Percentiles rank a stretch among this genome's conserved stretches.
phyloP scores from a whole-genome alignment of 2,113 vertebrate genomes.

The Cephalopterus ornatus region DNA sequence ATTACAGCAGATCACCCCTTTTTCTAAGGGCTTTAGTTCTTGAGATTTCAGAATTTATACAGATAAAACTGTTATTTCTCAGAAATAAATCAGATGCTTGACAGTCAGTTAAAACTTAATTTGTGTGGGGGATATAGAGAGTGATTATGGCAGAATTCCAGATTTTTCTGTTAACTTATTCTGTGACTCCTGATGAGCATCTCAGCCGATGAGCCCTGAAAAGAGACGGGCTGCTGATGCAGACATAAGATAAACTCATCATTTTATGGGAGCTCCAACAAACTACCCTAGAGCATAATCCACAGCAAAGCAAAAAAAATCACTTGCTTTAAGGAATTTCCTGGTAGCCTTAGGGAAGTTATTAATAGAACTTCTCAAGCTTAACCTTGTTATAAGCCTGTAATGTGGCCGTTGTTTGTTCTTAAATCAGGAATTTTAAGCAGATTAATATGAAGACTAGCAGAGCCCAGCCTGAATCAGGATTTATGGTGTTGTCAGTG shows the following conservation, averaged over 20 bases:
- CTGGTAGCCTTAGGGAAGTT: conserved; percentile 48
- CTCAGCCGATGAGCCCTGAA: neutral
- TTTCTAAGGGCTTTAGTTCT: conserved; percentile 15
- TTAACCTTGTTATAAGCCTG: conserved; percentile 62
- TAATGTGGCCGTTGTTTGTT: conserved; percentile 35
- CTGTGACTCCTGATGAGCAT: conserved; percentile 46
- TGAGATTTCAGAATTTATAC: conserved; percentile 47
- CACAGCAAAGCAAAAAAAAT: conserved; percentile 37
- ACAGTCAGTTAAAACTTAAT: conserved; percentile 70
- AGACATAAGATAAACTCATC: conserved; percentile 58
- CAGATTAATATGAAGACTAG: conserved; percentile 58
- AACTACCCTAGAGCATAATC: conserved; percentile 42
- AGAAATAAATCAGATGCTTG: conserved; percentile 56
- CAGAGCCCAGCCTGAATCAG: conserved; percentile 14
- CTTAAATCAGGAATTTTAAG: conserved; percentile 69
- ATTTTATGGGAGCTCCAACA: conserved; percentile 14
- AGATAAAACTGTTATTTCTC: conserved; percentile 56
- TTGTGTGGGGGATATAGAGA: conserved; percentile 40
- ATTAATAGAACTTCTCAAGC: conserved; percentile 64
- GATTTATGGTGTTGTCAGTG: conserved; percentile 53
- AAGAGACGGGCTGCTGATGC: conserved; percentile 31
- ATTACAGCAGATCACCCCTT: neutral
- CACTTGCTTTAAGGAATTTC: conserved; percentile 64
- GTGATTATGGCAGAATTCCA: conserved; percentile 45
- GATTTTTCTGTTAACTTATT: conserved; percentile 48